phyloP scores from a whole-genome alignment of 2,797 vertebrate species.

The Coregonus sp. region DNA sequence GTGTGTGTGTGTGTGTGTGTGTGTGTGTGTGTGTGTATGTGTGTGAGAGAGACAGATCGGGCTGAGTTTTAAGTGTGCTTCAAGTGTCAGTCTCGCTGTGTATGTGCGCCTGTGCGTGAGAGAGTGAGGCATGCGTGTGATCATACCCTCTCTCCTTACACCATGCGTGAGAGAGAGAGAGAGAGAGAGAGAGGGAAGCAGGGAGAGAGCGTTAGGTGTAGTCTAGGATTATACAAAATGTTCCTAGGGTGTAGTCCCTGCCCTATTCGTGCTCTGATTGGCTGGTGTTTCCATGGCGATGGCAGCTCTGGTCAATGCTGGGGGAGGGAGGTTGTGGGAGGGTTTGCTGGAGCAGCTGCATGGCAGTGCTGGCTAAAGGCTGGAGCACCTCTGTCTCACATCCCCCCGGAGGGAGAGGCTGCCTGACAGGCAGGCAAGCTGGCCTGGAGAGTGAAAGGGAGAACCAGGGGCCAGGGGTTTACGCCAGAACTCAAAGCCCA shows the following conservation, averaged over 20 bases:
- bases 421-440: conserved; percentile 9
- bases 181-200: not conserved
- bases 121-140: conserved; percentile 23
- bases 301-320: conserved; percentile 51
- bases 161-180: conserved; percentile 3
- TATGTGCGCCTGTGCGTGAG: conserved; percentile 11
- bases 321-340: conserved; percentile 25
- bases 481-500: conserved; percentile 10
- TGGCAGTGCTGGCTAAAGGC: conserved; percentile 47
- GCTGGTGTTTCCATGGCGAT: conserved; percentile 85
- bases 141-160: conserved; percentile 19
- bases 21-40: not conserved
- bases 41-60: not conserved
- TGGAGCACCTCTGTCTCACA: conserved; percentile 57
- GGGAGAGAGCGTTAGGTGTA: not conserved
- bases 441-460: not conserved
- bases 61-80: not conserved
- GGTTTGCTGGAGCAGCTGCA: conserved; percentile 67
- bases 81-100: conserved; percentile 12
- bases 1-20: not conserved
- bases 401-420: conserved; percentile 48
- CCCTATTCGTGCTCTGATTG: conserved; percentile 74
- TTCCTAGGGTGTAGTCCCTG: conserved; percentile 42
- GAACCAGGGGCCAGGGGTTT: conserved; percentile 7
- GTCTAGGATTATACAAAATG: conserved; percentile 17